Base-by-base conservation (phyloP, 2,113 vertebrate genomes). In the Oreochromis tanganicae region DNA sequence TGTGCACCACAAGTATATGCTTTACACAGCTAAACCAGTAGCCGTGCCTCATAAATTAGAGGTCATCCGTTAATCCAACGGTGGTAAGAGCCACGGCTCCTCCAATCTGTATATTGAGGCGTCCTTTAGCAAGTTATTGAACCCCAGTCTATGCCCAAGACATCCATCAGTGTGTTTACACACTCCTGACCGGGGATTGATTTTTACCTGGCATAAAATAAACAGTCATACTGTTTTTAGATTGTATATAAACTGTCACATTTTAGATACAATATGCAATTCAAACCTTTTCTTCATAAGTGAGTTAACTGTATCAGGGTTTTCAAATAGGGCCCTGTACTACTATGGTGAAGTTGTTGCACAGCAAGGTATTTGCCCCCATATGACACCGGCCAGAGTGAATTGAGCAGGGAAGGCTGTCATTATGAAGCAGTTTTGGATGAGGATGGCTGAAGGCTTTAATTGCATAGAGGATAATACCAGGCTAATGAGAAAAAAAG, bases 401-500 rank as follows among this genome's bases (percentile, higher is more conserved):
- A 84, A 85, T 5, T 86, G 89, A 91, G 84, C 83, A 34, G 80
- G 84, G 81, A 56, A 9, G 29, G 82, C 82, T 87, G 85, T 88
- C 82, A 66, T 19, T 57, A 83, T 11, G 73, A 10, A 9, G 81
- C 59, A 38, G 84, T 56, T 80, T 75, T 89, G 27, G 81, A 29
- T 1, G 8, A 91, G 90, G 66, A 89, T 94, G 91, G 93, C 87
- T 55, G 89, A 83, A 80, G 50, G 85, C 90, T 93, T 91, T 94
- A 93, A 95, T 94, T 91, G 92, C 90, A 87, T 27, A 75, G 89
- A 90, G 91, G 91, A 94, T 94, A 95, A 96, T 96, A 93, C 93
- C 91, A 71, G 87, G 84, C 93, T 89, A 94, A 95, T 95, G 88
- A 88, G 94, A 95, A 78, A 95, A 63, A 92, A 93, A 94, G 89